Conservation (phyloP, 2,797 vertebrate species). For the Sebastes vulpes region DNA sequence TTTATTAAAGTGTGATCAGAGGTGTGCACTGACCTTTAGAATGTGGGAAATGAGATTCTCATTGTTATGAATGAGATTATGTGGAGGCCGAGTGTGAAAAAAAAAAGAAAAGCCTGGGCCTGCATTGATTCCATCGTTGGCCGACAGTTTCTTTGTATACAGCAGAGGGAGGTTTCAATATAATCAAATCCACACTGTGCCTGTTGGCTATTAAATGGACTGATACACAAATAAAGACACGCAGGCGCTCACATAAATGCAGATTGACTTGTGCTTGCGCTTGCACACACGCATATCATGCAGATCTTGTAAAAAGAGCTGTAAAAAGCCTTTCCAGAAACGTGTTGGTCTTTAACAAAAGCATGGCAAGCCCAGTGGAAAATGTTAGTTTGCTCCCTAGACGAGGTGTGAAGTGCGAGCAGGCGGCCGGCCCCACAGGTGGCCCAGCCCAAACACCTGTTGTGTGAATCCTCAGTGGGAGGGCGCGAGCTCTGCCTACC, state of each 20-base stretch:
- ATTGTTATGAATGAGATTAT: constrained; percentile 87
- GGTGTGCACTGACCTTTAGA: constrained; percentile 88
- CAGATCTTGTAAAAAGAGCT: constrained; percentile 79
- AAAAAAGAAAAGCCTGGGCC: constrained; percentile 43
- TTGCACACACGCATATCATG: constrained; percentile 68
- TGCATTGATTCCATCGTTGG: constrained; percentile 79
- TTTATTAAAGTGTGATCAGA: constrained; percentile 89
- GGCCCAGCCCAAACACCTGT: constrained; percentile 86
- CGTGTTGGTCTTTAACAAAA: constrained; percentile 78
- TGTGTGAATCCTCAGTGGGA: constrained; percentile 85
- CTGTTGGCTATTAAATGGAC: constrained; percentile 82
- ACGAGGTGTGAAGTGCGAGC: constrained; percentile 82
- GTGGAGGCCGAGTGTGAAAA: constrained; percentile 64
- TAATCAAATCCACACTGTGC: constrained; percentile 84
- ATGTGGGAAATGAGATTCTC: constrained; percentile 87
- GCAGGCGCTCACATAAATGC: constrained; percentile 69
- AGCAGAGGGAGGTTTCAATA: constrained; percentile 78
- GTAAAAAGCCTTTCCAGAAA: constrained; percentile 77
- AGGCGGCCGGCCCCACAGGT: constrained; percentile 85
- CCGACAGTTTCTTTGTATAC: constrained; percentile 78
- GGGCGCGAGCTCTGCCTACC: constrained; percentile 74
- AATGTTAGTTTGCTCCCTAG: constrained; percentile 84
- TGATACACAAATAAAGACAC: constrained; percentile 78
- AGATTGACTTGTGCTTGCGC: constrained; percentile 64
- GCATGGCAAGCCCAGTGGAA: constrained; percentile 86